A percentile compares a stretch with the other conserved stretches of the same genome.
Conservation (phyloP, 2,797 vertebrate species). For the Takifugu rubripes region DNA sequence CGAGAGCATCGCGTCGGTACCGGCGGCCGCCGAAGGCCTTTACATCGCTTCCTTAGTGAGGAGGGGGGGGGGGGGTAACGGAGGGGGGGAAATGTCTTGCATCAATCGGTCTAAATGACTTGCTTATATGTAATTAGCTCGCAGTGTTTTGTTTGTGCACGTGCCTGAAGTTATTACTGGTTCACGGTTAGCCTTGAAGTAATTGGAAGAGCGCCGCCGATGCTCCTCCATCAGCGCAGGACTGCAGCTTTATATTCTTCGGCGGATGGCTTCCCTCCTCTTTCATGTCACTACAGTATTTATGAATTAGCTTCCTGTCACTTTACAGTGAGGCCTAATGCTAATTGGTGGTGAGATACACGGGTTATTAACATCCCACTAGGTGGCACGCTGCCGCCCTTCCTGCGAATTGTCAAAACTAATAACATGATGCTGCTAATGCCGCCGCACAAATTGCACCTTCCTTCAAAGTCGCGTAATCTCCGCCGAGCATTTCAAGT, state of each 20-base stretch:
- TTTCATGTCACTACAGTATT: conserved; percentile 72
- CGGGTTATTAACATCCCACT: conserved; percentile 68
- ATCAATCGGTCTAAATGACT: conserved; percentile 78
- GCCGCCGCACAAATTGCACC: conserved; percentile 61
- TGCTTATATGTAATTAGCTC: conserved; percentile 78
- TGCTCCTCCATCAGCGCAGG: conserved; percentile 56
- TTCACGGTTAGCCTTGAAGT: conserved; percentile 76
- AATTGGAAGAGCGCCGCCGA: conserved; percentile 71
- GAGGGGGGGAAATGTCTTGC: conserved; percentile 57
- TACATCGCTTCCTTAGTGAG: conserved; percentile 45
- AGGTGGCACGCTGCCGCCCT: conserved; percentile 65
- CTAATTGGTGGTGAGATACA: conserved; percentile 73
- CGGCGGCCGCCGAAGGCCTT: conserved; percentile 52
- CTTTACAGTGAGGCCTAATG: conserved; percentile 65
- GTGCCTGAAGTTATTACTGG: conserved; percentile 74
- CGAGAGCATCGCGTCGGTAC: conserved; percentile 56
- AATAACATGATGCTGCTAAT: conserved; percentile 69
- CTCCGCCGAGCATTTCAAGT: conserved; percentile 57
- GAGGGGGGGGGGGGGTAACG: conserved; percentile 25
- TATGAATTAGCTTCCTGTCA: conserved; percentile 72
- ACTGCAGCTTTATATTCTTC: conserved; percentile 70
- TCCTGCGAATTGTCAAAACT: conserved; percentile 64
- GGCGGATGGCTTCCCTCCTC: conserved; percentile 67
- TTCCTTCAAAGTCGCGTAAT: conserved; percentile 64
- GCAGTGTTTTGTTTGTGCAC: conserved; percentile 73